Percentiles rank a stretch among this genome's conserved stretches.
These are phyloP conservation scores for Lasius fuliginosus DNA, from an alignment of 2,888 invertebrate genomes.

Conservation along the genomic window DNA sequence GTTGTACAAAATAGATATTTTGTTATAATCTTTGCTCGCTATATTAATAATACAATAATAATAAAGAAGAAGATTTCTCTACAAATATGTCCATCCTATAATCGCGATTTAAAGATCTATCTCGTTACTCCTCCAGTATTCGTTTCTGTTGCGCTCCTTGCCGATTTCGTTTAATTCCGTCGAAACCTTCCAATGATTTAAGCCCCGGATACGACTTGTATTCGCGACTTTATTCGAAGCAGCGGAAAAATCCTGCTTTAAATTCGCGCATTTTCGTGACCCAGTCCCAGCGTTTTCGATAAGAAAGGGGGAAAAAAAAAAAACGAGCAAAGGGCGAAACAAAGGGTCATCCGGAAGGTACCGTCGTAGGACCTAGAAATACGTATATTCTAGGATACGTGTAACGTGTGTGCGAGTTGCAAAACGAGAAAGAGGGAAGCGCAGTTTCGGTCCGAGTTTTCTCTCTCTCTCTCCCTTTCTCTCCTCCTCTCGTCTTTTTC, in stretches of 20 bases:
- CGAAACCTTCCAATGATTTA: neutral
- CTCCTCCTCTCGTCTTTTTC: neutral
- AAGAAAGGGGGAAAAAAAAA: neutral
- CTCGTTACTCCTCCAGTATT: neutral
- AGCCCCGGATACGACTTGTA: neutral
- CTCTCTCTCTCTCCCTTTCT: neutral
- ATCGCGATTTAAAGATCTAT: conserved; percentile 1
- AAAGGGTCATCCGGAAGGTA: neutral
- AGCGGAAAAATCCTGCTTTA: conserved; percentile 1
- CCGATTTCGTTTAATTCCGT: conserved; percentile 1
- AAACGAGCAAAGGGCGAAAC: conserved; percentile 10
- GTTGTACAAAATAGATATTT: neutral
- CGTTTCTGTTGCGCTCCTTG: neutral
- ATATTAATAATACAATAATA: neutral
- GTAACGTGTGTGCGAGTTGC: conserved; percentile 10
- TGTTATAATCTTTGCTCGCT: neutral
- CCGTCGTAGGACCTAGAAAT: neutral
- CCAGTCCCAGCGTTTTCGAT: neutral
- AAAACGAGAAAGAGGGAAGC: conserved; percentile 33
- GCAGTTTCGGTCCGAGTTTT: conserved; percentile 25
- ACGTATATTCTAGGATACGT: conserved; percentile 13
- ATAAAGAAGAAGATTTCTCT: neutral
- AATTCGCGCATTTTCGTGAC: neutral
- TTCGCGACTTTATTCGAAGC: conserved; percentile 19
- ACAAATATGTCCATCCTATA: neutral